These are phyloP conservation scores for Eupristina koningsbergeri DNA, from an alignment of 1,140 invertebrate genomes.

Conservation along the genomic window DNA sequence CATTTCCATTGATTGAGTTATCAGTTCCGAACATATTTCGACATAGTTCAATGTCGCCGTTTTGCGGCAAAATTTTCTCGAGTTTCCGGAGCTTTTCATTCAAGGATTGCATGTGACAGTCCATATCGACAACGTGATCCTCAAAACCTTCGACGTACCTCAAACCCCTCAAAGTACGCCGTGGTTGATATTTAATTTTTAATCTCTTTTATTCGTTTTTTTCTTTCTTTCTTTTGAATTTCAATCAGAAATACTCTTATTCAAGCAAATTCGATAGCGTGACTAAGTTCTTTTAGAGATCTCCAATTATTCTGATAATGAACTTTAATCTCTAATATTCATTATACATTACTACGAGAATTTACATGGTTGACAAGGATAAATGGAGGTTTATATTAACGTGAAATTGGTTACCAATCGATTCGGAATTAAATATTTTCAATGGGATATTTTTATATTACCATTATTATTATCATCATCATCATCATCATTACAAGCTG, in stretches of 20 bases:
- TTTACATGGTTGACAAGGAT: slow-evolving; percentile 36
- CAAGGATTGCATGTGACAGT: slow-evolving; percentile 23
- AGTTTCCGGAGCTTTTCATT: slow-evolving; percentile 27
- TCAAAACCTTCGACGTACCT: not conserved
- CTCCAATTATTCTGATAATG: not conserved
- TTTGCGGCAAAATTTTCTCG: slow-evolving; percentile 34
- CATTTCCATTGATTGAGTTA: not conserved
- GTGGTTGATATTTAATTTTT: too few relatives aligned
- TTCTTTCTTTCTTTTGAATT: too few relatives aligned
- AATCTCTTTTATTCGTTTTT: too few relatives aligned
- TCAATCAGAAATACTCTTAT: not conserved
- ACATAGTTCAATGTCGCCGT: not conserved
- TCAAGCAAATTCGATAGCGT: too few relatives aligned
- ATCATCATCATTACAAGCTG: too few relatives aligned
- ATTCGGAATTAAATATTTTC: not conserved
- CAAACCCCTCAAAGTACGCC: not conserved
- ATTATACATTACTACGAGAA: slow-evolving; percentile 34
- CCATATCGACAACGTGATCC: slow-evolving; percentile 32
- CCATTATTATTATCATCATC: too few relatives aligned
- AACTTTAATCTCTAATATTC: slow-evolving; percentile 7
- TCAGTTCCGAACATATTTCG: not conserved
- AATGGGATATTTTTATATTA: too few relatives aligned
- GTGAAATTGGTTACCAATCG: slow-evolving; percentile 15
- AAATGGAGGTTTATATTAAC: not conserved
- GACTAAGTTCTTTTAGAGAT: not conserved